These are phyloP conservation scores for Umimayanthus chanpuru DNA, from an alignment of 92 coral and sea anemone genomes.

Conservation along the genomic window DNA sequence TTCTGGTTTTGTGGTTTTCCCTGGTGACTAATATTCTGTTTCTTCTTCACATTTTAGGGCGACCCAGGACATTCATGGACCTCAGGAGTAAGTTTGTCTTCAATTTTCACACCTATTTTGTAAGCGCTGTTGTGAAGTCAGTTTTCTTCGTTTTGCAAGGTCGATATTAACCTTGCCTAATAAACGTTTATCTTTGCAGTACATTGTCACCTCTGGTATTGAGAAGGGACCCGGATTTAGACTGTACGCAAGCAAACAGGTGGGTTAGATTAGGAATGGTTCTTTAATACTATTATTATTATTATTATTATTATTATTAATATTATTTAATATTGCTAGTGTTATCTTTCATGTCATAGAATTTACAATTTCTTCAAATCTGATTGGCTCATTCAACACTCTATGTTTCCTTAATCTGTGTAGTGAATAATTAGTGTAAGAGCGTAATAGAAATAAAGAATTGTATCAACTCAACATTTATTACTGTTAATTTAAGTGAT, in stretches of 20 bases:
- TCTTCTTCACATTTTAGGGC: background rate
- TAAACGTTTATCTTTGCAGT: background rate
- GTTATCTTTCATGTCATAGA: too few relatives aligned
- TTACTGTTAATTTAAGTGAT: too few relatives aligned
- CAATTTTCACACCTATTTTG: background rate
- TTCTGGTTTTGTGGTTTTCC: background rate
- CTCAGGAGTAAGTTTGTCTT: background rate
- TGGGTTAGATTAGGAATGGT: background rate
- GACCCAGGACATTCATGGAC: slow-evolving; percentile 4
- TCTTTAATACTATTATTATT: too few relatives aligned
- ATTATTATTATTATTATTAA: too few relatives aligned
- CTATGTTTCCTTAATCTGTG: too few relatives aligned
- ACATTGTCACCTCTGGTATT: background rate
- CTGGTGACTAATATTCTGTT: background rate
- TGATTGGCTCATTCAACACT: too few relatives aligned
- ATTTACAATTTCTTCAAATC: too few relatives aligned
- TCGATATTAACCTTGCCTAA: background rate
- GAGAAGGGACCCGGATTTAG: background rate
- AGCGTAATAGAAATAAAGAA: too few relatives aligned
- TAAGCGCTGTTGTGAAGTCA: background rate
- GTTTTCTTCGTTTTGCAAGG: background rate
- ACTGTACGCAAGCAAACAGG: background rate
- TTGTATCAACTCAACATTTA: too few relatives aligned
- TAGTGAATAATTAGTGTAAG: too few relatives aligned
- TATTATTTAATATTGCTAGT: too few relatives aligned